Base-by-base conservation (phyloP, 2,797 vertebrate genomes). In the Acipenser oxyrinchus region DNA sequence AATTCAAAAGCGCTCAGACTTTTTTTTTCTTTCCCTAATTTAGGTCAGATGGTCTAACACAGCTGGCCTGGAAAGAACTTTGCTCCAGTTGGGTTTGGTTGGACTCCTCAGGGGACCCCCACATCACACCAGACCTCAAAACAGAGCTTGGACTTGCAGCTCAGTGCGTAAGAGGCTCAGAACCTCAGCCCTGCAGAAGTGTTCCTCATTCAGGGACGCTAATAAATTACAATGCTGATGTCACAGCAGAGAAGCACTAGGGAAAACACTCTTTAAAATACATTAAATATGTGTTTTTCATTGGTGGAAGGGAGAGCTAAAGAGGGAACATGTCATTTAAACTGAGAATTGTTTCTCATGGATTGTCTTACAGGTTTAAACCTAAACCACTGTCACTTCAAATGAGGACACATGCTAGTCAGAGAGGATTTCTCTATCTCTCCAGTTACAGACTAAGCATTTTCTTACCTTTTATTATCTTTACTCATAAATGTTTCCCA, bases 331-430 rank as follows among this genome's bases (percentile, higher is more conserved):
- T 18, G 62, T 74, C 66, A 65, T 61, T 62, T 59, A 50, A 66
- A 72, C 74, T 76, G 70, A 75, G 75, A 80, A 74, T 70, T 75
- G 78, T 81, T 84, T 79, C 76, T 77, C 70, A 82, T 82, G 77
- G 74, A 81, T 70, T 13, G 50, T 69, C 55, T 66, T 73, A 71
- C 64, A 66, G 70, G 68, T 66, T 79, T 74, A 78, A 81, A 75
- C 73, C 73, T 77, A 74, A 81, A 67, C 75, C 77, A 78, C 75
- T 69, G 69, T 68, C 78, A 69, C 11, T n/a, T 69, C 72, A 74
- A 71, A 73, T 63, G 73, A 70, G 66, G 58, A 61, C 60, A 57
- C 62, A 62, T 68, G 48, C 48, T 60, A n/a, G 37, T 37, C 70
- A 66, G 53, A 68, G 65, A 15, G 62, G 63, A 69, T 64, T 67